Percentiles rank a stretch among this genome's conserved stretches.
Evolutionary conservation across 2,113 vertebrate genomes (phyloP).

Genomic region (Thamnaconus septentrionalis): DNA sequence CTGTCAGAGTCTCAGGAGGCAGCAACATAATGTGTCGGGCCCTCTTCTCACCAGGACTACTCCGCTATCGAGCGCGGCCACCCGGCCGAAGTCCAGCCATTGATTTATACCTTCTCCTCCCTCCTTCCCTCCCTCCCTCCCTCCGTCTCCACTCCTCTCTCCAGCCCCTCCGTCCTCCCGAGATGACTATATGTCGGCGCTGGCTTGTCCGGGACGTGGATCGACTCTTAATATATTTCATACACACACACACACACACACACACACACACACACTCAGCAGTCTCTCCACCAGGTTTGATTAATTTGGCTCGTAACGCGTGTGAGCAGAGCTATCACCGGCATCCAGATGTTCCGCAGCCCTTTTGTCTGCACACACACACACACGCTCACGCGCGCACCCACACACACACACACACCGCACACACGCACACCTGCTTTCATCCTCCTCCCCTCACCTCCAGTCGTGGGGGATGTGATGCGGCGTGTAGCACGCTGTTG

Average conservation of each 20-base stretch:
- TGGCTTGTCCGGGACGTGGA: constrained; percentile 57
- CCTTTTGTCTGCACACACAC: constrained; percentile 55
- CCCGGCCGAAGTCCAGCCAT: constrained; percentile 44
- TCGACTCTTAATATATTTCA: constrained; percentile 56
- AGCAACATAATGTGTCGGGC: constrained; percentile 42
- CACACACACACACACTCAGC: constrained; percentile 38
- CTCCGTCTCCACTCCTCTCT: constrained; percentile 17
- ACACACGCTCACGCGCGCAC: constrained; percentile 4
- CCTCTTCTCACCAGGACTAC: constrained; percentile 39
- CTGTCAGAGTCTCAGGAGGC: constrained; percentile 29
- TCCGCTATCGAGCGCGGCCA: constrained; percentile 55
- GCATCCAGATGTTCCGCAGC: constrained; percentile 76
- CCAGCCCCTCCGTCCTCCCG: constrained; percentile 34
- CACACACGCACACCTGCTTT: constrained; percentile 46
- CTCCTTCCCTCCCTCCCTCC: constrained; percentile 17
- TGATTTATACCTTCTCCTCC: constrained; percentile 60
- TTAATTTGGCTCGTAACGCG: constrained; percentile 72
- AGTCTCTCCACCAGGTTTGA: constrained; percentile 70
- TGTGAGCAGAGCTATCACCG: constrained; percentile 68
- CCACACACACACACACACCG: constrained; percentile 11
- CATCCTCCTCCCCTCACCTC: constrained; percentile 35
- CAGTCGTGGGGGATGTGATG: constrained; percentile 43
- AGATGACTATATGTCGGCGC: constrained; percentile 49
- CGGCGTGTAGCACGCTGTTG: constrained; percentile 28
- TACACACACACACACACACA: constrained; percentile 13